phyloP scores from a whole-genome alignment of 2,113 vertebrate species.

The Neodon shergylaensis region DNA sequence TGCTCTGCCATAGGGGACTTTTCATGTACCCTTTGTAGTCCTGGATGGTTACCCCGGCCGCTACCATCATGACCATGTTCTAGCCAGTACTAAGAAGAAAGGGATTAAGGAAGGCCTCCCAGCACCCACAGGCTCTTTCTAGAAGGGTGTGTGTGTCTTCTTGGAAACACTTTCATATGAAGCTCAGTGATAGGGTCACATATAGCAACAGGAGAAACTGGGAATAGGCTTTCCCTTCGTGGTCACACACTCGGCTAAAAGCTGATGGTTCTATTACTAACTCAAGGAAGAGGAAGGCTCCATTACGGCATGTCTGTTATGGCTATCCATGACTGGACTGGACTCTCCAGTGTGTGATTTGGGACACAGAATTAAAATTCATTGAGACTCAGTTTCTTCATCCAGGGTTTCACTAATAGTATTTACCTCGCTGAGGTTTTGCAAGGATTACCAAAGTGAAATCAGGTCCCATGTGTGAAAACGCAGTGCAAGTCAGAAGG shows the following conservation, averaged over 20 bases:
- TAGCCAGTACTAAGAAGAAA: background rate
- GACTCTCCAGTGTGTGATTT: background rate
- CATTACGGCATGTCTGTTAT: background rate
- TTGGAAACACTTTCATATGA: background rate
- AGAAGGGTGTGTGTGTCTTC: background rate
- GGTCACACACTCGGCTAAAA: background rate
- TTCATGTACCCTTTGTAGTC: background rate
- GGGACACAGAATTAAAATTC: background rate
- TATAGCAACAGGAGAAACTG: background rate
- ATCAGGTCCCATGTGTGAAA: background rate
- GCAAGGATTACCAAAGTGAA: slow-evolving; percentile 16
- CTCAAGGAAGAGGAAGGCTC: background rate
- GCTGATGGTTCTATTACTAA: background rate
- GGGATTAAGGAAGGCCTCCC: background rate
- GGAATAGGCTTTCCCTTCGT: background rate
- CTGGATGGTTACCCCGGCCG: background rate
- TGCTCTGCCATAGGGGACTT: background rate
- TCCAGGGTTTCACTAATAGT: slow-evolving; percentile 9
- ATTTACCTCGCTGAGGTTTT: background rate
- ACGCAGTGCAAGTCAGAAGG: background rate
- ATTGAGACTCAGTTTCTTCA: slow-evolving; percentile 3
- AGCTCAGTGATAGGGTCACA: background rate
- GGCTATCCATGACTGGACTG: background rate
- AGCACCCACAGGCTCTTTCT: background rate
- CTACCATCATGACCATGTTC: background rate